Evolutionary conservation across 2,113 vertebrate genomes (phyloP).

Genomic region (Micronycteris hirsuta): DNA sequence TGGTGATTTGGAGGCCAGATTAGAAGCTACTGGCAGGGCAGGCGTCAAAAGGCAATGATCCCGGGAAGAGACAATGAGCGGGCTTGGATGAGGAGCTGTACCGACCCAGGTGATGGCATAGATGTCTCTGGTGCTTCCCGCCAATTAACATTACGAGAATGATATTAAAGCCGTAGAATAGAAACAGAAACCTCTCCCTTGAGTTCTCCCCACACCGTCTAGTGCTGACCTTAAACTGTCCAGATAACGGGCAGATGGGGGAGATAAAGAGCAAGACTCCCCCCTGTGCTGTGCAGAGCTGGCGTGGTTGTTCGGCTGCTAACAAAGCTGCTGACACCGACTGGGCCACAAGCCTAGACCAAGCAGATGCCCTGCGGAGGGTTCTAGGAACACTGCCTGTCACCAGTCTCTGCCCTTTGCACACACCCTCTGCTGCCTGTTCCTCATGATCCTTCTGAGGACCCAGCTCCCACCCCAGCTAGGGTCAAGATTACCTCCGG

Average conservation of each 20-base stretch:
- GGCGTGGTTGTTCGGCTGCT: background rate
- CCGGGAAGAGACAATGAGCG: background rate
- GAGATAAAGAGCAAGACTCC: background rate
- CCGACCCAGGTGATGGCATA: background rate
- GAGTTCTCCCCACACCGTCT: background rate
- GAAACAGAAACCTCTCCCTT: background rate
- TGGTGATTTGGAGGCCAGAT: background rate
- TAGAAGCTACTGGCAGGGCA: background rate
- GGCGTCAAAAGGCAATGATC: background rate
- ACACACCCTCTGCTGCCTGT: background rate
- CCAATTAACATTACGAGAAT: background rate
- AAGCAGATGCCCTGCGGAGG: background rate
- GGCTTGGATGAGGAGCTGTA: background rate
- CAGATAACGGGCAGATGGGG: background rate
- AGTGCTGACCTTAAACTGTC: background rate
- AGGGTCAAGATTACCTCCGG: background rate
- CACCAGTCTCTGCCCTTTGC: background rate
- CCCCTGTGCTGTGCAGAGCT: background rate
- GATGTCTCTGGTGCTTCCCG: background rate
- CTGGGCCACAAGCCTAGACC: background rate
- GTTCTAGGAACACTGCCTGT: background rate
- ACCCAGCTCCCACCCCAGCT: background rate
- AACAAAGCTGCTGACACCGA: background rate
- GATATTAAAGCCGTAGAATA: background rate
- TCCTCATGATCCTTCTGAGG: background rate